Conservation (phyloP, 2,797 vertebrate genomes). For the Taeniopygia guttata region DNA sequence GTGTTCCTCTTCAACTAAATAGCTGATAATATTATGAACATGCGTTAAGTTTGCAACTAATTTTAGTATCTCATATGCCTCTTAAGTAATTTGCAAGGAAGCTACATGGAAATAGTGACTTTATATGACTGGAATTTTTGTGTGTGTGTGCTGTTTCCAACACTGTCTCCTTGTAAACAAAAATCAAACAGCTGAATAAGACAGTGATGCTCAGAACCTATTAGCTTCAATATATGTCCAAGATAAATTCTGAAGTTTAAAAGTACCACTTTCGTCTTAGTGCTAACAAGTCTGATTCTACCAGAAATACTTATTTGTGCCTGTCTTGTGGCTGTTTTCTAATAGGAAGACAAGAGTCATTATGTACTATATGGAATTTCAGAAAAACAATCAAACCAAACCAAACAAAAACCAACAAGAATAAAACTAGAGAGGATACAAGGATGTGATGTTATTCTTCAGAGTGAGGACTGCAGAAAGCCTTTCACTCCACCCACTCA, state of each 20-base stretch:
- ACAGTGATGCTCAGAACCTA: background rate
- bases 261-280: background rate
- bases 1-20: background rate
- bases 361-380: background rate
- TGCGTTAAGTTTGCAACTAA: background rate
- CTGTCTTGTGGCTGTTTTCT: background rate
- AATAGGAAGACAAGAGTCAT: background rate
- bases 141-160: background rate
- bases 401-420: background rate
- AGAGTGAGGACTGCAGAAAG: background rate
- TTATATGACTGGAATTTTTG: conserved; percentile 40
- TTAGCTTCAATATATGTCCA: background rate
- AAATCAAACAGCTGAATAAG: background rate
- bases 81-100: conserved; percentile 23
- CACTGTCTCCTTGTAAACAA: conserved; percentile 15
- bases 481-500: background rate
- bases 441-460: background rate
- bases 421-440: background rate
- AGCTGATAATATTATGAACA: background rate
- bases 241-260: background rate
- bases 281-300: background rate
- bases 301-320: background rate
- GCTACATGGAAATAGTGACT: conserved; percentile 33
- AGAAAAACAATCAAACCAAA: background rate
- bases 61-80: conserved; percentile 21